Conservation (phyloP, 1,140 invertebrate genomes). For the Drosophila murphyi region DNA sequence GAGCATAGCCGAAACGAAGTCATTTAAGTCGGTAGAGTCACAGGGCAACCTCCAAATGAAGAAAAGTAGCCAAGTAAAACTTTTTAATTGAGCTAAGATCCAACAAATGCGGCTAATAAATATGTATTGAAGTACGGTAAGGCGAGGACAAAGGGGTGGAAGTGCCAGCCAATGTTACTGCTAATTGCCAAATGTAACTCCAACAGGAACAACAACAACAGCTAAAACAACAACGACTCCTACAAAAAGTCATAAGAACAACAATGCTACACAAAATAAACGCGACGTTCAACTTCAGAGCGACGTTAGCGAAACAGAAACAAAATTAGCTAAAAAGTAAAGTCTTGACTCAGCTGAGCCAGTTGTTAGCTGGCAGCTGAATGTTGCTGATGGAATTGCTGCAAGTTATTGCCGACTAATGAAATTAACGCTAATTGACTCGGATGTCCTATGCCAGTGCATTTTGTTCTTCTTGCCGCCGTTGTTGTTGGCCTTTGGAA, state of each 20-base stretch:
- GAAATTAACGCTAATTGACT: slow-evolving; percentile 82
- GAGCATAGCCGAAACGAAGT: slow-evolving; percentile 47
- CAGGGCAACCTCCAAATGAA: slow-evolving; percentile 69
- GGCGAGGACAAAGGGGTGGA: not conserved
- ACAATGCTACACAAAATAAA: slow-evolving; percentile 60
- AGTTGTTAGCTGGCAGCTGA: not conserved
- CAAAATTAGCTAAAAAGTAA: slow-evolving; percentile 81
- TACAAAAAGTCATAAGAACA: not conserved
- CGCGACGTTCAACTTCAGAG: slow-evolving; percentile 74
- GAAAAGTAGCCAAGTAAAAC: slow-evolving; percentile 79
- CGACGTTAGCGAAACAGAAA: slow-evolving; percentile 73
- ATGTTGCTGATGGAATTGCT: slow-evolving; percentile 67
- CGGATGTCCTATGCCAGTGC: slow-evolving; percentile 44
- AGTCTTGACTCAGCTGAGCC: slow-evolving; percentile 27
- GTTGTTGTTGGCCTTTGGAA: slow-evolving; percentile 7
- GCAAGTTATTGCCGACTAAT: slow-evolving; percentile 79
- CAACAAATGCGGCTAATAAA: slow-evolving; percentile 82
- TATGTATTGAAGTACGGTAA: slow-evolving; percentile 72
- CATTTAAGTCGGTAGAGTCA: slow-evolving; percentile 37
- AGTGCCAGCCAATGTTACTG: slow-evolving; percentile 57
- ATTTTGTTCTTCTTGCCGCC: slow-evolving; percentile 13
- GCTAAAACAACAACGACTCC: slow-evolving; percentile 4
- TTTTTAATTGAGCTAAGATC: slow-evolving; percentile 83
- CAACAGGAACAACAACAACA: slow-evolving; percentile 34
- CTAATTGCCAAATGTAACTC: slow-evolving; percentile 79